Conservation (phyloP, 2,797 vertebrate genomes). For the Chlorospingus semifuscus region DNA sequence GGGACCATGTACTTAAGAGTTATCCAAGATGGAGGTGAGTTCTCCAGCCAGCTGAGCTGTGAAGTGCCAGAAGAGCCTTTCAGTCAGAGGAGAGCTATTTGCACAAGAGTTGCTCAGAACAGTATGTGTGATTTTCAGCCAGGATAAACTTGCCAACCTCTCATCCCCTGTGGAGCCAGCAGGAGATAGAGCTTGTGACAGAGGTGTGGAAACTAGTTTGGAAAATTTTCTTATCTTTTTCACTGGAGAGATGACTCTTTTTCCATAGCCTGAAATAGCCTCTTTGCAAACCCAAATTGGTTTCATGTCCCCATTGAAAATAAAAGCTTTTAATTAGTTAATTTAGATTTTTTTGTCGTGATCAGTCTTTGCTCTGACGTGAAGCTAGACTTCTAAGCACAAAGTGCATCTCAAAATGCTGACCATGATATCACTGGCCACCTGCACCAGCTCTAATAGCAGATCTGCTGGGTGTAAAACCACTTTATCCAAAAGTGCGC, state of each 20-base stretch:
- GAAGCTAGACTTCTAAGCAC: not conserved
- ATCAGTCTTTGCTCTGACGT: not conserved
- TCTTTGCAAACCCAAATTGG: not conserved
- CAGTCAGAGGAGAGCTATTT: not conserved
- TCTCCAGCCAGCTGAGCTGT: not conserved
- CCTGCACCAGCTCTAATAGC: fast-evolving
- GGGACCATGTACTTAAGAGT: not conserved
- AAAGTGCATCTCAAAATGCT: not conserved
- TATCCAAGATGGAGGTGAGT: not conserved
- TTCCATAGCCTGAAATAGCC: not conserved
- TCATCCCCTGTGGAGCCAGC: not conserved
- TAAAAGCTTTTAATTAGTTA: not conserved
- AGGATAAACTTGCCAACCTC: not conserved
- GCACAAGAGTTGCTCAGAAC: not conserved
- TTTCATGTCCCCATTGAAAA: not conserved
- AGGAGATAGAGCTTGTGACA: not conserved
- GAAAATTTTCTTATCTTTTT: not conserved
- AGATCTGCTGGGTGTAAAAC: not conserved
- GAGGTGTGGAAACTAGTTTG: not conserved
- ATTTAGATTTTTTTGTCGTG: not conserved
- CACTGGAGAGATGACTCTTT: not conserved
- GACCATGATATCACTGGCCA: not conserved
- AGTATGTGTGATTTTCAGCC: not conserved
- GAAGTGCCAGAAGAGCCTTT: not conserved
- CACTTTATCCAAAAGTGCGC: not conserved